Conservation (phyloP, 2,888 invertebrate genomes). For the Thumatha senex region DNA sequence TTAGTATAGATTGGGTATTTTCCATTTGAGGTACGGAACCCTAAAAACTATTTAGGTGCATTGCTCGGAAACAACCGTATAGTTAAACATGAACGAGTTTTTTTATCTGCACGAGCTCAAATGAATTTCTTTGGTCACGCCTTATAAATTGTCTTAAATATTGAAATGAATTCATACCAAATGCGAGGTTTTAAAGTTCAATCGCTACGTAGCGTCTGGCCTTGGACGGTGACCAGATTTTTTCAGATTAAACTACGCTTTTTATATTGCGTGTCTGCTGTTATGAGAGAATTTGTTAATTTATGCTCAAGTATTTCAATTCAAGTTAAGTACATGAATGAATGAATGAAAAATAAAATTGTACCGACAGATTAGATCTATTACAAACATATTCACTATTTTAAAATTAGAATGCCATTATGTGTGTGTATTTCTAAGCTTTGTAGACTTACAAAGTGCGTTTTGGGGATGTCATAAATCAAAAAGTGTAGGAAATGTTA, state of each 20-base stretch:
- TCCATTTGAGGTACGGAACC: too few species aligned
- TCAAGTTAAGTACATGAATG: constrained; percentile 33
- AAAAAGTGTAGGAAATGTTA: too few species aligned
- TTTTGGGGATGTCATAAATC: too few species aligned
- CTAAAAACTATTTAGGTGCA: constrained; percentile 25
- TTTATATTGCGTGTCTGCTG: constrained; percentile 40
- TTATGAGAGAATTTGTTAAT: constrained; percentile 45
- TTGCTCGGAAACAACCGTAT: constrained; percentile 24
- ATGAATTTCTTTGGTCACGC: constrained; percentile 55
- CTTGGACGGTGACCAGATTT: constrained; percentile 48
- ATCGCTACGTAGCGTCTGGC: constrained; percentile 46
- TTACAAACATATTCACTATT: too few species aligned
- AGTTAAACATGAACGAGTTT: constrained; percentile 30
- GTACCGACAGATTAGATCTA: constrained; percentile 7
- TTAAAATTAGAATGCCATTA: too few species aligned
- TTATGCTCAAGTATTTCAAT: constrained; percentile 41
- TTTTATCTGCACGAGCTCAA: constrained; percentile 24
- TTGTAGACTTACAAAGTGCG: too few species aligned
- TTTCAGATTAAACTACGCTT: constrained; percentile 37
- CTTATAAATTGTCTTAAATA: constrained; percentile 66
- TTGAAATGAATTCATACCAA: constrained; percentile 51
- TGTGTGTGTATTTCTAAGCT: too few species aligned
- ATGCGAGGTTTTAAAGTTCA: constrained; percentile 45
- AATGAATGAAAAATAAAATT: constrained; percentile 31
- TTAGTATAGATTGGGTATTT: too few species aligned